Base-by-base conservation (phyloP, 2,113 vertebrate genomes). In the Bucco capensis region DNA sequence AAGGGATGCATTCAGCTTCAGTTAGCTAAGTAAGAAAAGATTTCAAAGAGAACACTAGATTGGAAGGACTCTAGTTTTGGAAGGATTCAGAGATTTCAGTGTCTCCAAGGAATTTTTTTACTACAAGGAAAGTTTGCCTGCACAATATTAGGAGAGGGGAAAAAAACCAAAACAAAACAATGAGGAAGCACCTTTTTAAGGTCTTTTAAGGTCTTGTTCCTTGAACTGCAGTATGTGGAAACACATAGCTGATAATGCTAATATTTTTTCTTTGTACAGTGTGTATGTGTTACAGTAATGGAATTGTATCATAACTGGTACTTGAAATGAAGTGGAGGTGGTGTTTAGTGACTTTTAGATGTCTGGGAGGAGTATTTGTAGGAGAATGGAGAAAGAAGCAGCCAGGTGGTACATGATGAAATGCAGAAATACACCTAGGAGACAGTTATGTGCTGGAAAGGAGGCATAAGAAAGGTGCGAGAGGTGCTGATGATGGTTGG, bases 121-220 rank as follows among this genome's bases (percentile, higher is more conserved):
- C 24, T 64, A 22, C 13, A 46, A 64, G 42, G 12, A 49, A 53
- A 40, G 15, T 46, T 83, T 37, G 7, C 25, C 13, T 60, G 17
- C 17, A 64, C 1, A 14, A 0, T 67, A 14, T 13, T 74, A 33
- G n/a, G 24, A 15, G 18, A 7, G 21, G 2, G 3, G 27, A 7
- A 19, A 37, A 42, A 21, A 31, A 12, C 5, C 23, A 30, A 77
- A 19, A 4, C 8, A 28, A 69, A 88, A 8, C 15, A 47, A 12
- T 5, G 5, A 62, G 24, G 15, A 62, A 64, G 3, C 33, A 19
- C 7, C 14, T 92, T 51, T 51, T 71, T 12, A 47, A 65, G 15
- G 44, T 64, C 19, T 81, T 37, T 24, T 40, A 35, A 56, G 38
- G 25, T 82, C 10, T 40, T 65, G 3, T 12, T 88, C 86, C 42